Base-by-base conservation (phyloP, 2,113 vertebrate species). In the Ailuropoda melanoleuca region DNA sequence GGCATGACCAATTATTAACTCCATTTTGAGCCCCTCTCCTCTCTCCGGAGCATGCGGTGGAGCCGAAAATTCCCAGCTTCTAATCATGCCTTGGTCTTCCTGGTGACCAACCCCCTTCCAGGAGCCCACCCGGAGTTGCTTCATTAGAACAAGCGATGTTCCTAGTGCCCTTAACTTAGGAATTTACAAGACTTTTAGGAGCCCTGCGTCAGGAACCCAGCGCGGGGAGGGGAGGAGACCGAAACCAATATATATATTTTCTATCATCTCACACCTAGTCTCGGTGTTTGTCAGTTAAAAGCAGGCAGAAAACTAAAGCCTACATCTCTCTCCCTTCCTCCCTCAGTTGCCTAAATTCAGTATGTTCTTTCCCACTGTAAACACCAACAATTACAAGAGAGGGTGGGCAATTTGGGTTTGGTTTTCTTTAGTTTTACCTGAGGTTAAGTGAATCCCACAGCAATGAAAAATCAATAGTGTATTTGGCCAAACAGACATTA, bases 401-500 rank as follows among this genome's bases (percentile, higher is more conserved):
- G 2, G 21, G 34, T 37, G 77, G 48, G 78, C 7, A 1, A 84
- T 88, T 88, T 75, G 88, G 46, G 46, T 81, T 95, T 89, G 62
- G 95, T 95, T 97, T 97, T 85, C 90, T 92, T 95, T 96, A 90
- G 95, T 97, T 17, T 95, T 98, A 80, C 56, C 68, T 98, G 95
- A 96, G 74, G 58, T 97, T 97, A 94, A 24, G 39, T 96, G 74
- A 95, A 97, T 68, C 96, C 83, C 86, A 83, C 93, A 84, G 68
- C 87, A 96, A 75, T 68, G 90, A 75, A 97, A 98, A 95, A 97
- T 95, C 95, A 98, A 95, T 97, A 93, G 21, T 85, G 89, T 46
- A 94, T 93, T 60, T 98, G 95, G 78, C 77, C 95, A 97, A 84
- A 96, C 95, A 97, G 96, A 85, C 88, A 96, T 97, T 98, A 97